Evolutionary conservation across 2,113 vertebrate genomes (phyloP).

Genomic region (Urocynchramus pylzowi): DNA sequence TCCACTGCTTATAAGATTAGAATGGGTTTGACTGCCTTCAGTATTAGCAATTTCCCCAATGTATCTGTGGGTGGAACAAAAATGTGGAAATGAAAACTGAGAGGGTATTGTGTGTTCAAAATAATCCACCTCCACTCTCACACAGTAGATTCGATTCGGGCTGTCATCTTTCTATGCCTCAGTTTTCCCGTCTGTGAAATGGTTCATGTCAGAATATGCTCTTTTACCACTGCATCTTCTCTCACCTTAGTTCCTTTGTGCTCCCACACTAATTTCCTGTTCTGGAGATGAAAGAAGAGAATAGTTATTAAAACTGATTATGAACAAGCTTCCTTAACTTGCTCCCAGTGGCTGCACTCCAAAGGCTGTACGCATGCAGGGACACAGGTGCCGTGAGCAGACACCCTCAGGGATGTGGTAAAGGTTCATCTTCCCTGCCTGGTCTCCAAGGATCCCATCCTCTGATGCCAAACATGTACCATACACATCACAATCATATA

Average conservation of each 20-base stretch:
- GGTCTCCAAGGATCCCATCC: not conserved
- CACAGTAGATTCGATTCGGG: not conserved
- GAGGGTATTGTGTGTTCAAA: constrained; percentile 45
- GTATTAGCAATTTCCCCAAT: constrained; percentile 53
- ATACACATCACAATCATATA: not conserved
- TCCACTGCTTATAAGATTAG: constrained; percentile 48
- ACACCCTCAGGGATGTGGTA: accelerated
- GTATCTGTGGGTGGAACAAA: constrained; percentile 55
- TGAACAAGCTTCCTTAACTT: not conserved
- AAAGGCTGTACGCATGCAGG: not conserved
- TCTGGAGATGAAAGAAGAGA: not conserved
- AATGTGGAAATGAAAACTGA: constrained; percentile 57
- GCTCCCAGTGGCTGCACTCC: not conserved
- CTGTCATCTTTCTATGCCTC: not conserved
- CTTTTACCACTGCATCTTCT: not conserved
- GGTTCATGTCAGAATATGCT: not conserved
- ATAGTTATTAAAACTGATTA: not conserved
- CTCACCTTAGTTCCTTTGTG: not conserved
- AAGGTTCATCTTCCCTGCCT: not conserved
- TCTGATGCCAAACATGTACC: not conserved
- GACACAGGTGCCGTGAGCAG: not conserved
- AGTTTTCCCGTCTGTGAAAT: not conserved
- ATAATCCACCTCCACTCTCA: not conserved
- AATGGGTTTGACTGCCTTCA: constrained; percentile 42
- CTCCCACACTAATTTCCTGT: not conserved